These are phyloP conservation scores for Rhorus exstirpatorius DNA, from an alignment of 2,888 invertebrate species.

Conservation along the genomic window DNA sequence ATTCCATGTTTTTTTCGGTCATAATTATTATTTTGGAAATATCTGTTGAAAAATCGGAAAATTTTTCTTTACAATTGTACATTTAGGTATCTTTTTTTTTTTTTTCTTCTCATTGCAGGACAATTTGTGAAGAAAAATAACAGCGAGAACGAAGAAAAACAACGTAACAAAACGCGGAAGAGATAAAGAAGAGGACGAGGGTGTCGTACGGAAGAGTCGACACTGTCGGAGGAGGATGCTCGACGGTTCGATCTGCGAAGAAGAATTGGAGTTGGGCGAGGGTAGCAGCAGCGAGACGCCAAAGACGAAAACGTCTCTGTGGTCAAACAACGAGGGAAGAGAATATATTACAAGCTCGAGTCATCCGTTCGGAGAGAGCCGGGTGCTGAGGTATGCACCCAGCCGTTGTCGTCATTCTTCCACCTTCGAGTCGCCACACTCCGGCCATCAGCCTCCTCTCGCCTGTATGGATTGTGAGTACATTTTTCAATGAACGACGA, in stretches of 20 bases:
- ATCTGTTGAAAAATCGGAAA: too few relatives aligned
- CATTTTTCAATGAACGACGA: background rate
- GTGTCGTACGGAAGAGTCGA: constrained; percentile 81
- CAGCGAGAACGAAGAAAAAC: constrained; percentile 64
- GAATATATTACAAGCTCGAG: constrained; percentile 82
- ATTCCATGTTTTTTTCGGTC: background rate
- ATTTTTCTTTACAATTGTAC: background rate
- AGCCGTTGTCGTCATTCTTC: constrained; percentile 84
- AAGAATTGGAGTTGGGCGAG: constrained; percentile 84
- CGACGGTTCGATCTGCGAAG: constrained; percentile 84
- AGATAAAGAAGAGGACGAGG: constrained; percentile 76
- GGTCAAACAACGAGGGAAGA: constrained; percentile 80
- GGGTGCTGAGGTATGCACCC: constrained; percentile 86
- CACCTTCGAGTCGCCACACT: constrained; percentile 82
- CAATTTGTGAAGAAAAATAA: background rate
- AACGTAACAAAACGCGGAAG: constrained; percentile 77
- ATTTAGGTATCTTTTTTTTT: constrained; percentile 18
- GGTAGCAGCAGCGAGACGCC: constrained; percentile 77
- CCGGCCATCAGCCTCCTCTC: constrained; percentile 83
- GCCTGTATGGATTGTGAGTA: constrained; percentile 84
- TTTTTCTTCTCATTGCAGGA: constrained; percentile 38
- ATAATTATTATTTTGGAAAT: background rate
- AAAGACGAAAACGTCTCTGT: constrained; percentile 73
- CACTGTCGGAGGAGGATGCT: constrained; percentile 84
- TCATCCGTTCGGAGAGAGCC: constrained; percentile 84